phyloP scores from a whole-genome alignment of 1,140 invertebrate genomes.

The Orius laevigatus region DNA sequence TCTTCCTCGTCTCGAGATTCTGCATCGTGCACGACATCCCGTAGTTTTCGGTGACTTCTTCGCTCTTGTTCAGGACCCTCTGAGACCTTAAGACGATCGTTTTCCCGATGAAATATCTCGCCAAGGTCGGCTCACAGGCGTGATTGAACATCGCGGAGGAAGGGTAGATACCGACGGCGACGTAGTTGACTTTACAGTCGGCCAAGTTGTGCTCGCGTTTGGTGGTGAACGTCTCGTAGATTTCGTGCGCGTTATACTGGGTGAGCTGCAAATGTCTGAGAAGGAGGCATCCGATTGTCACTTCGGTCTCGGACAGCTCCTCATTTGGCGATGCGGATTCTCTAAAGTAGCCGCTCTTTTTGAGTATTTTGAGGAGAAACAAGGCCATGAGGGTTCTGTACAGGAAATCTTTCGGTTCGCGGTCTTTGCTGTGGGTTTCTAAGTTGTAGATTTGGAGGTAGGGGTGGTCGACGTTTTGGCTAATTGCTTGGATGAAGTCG shows the following conservation, averaged over 20 bases:
- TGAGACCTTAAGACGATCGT: constrained; percentile 52
- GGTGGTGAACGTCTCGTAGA: constrained; percentile 42
- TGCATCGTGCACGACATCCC: constrained; percentile 61
- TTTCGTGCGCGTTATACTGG: constrained; percentile 80
- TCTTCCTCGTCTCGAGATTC: constrained; percentile 39
- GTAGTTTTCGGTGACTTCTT: constrained; percentile 68
- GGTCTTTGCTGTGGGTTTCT: constrained; percentile 44
- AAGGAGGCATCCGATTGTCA: constrained; percentile 42
- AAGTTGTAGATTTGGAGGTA: constrained; percentile 40
- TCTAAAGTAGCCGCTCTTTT: constrained; percentile 42
- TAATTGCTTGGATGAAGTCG: constrained; percentile 3
- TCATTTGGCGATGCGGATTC: constrained; percentile 11
- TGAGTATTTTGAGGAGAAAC: constrained; percentile 55
- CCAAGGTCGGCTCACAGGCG: constrained; percentile 66
- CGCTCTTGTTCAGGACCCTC: constrained; percentile 40
- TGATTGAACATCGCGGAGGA: constrained; percentile 74
- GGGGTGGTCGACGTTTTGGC: constrained; percentile 3
- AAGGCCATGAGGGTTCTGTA: constrained; percentile 59
- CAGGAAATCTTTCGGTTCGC: constrained; percentile 53
- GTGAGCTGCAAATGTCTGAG: constrained; percentile 59
- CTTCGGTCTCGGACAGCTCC: constrained; percentile 30
- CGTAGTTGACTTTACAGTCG: constrained; percentile 25
- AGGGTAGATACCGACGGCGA: constrained; percentile 68
- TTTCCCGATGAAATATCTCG: constrained; percentile 58
- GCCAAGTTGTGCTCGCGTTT: not conserved